Percentiles rank a stretch among this genome's conserved stretches.
Evolutionary conservation across 2,888 invertebrate species (phyloP).

Genomic region (Chorisops tibialis): DNA sequence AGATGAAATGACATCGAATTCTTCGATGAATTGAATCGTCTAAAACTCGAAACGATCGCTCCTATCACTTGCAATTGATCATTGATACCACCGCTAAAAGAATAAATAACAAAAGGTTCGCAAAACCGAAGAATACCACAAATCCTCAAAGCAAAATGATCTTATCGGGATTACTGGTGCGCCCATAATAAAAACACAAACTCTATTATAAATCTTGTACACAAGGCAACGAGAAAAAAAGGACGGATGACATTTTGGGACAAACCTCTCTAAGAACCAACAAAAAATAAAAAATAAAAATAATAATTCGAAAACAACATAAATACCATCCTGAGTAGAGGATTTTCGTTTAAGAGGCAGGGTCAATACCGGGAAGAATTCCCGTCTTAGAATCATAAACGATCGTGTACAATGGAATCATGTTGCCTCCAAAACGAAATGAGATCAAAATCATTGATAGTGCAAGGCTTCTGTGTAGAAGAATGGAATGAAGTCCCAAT

Average conservation of each 20-base stretch:
- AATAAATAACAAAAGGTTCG: conserved; percentile 1
- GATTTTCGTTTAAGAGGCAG: no score
- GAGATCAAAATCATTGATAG: conserved; percentile 28
- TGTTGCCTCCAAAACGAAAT: conserved; percentile 23
- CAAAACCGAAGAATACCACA: conserved; percentile 8
- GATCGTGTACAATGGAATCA: conserved; percentile 20
- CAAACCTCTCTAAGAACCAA: not conserved
- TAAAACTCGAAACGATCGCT: not conserved
- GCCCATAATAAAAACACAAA: conserved; percentile 21
- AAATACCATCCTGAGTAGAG: not conserved
- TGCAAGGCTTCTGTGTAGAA: conserved; percentile 15
- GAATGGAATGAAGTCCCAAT: conserved; percentile 12
- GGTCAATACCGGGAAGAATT: not conserved
- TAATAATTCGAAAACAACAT: no score
- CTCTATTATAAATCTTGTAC: conserved; percentile 10
- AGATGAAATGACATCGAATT: conserved; percentile 17
- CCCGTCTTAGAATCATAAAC: conserved; percentile 15
- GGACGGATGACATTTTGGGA: conserved; percentile 18
- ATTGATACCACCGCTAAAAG: conserved; percentile 1
- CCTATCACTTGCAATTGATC: conserved; percentile 12
- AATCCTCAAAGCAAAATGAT: conserved; percentile 14
- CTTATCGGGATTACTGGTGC: conserved; percentile 20
- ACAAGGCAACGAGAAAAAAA: not conserved
- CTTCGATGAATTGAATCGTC: conserved; percentile 11
- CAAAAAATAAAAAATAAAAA: not conserved